Conservation (phyloP, 2,797 vertebrate genomes). For the Argya squamiceps region DNA sequence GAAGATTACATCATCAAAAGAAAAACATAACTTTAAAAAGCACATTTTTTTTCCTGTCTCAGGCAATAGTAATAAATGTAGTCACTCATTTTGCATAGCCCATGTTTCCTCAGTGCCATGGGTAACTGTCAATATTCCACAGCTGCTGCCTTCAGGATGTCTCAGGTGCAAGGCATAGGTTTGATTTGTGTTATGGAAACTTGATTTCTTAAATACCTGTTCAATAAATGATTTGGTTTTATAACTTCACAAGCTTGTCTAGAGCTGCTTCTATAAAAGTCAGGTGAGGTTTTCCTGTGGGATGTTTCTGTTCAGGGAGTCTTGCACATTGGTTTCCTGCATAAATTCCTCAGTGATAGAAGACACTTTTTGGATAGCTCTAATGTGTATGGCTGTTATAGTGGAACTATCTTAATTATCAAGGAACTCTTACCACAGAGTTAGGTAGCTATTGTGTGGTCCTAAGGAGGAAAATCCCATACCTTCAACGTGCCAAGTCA, state of each 20-base stretch:
- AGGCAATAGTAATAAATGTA: neutral
- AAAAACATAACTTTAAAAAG: neutral
- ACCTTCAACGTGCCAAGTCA: neutral
- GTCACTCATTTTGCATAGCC: neutral
- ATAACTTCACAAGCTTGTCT: neutral
- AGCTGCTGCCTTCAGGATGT: neutral
- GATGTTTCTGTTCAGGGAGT: neutral
- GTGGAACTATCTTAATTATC: neutral
- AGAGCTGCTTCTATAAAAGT: neutral
- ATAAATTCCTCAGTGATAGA: neutral
- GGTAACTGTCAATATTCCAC: neutral
- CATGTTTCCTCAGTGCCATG: neutral
- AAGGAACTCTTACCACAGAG: neutral
- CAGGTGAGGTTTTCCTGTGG: neutral
- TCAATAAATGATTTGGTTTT: constrained; percentile 62
- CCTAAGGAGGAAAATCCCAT: neutral
- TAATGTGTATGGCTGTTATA: neutral
- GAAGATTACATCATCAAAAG: neutral
- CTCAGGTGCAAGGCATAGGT: neutral
- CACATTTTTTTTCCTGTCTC: neutral
- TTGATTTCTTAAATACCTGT: neutral
- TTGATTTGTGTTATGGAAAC: neutral
- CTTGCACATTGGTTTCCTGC: neutral
- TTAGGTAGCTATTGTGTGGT: neutral
- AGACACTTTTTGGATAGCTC: neutral